Percentiles rank a stretch among this genome's conserved stretches.
phyloP scores from a whole-genome alignment of 2,113 vertebrate species.

The Pogonocichla stellata region DNA sequence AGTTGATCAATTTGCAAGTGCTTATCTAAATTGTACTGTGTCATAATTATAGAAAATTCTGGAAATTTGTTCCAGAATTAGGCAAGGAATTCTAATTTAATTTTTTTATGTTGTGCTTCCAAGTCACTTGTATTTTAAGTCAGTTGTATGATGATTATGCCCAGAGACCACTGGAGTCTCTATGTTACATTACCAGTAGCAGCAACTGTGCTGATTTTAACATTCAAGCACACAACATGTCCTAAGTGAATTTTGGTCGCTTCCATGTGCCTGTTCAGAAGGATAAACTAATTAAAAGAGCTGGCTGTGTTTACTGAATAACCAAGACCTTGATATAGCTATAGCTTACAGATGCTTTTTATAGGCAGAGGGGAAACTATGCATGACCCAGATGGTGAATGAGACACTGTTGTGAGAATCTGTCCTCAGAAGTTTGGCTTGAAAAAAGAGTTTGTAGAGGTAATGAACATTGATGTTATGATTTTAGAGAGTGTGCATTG shows the following conservation, averaged over 20 bases:
- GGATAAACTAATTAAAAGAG: neutral
- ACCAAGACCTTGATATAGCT: neutral
- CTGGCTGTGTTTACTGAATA: neutral
- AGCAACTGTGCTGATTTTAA: neutral
- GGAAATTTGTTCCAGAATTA: neutral
- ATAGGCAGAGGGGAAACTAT: neutral
- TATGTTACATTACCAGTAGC: neutral
- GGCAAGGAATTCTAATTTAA: neutral
- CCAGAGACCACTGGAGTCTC: neutral
- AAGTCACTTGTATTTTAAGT: neutral
- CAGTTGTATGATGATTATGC: neutral
- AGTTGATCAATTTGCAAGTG: neutral
- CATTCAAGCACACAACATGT: neutral
- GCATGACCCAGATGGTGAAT: neutral
- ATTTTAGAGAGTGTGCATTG: neutral
- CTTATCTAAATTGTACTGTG: neutral
- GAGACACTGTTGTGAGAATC: neutral
- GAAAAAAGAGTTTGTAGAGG: neutral
- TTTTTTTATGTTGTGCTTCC: neutral
- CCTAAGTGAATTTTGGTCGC: neutral
- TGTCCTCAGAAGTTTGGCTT: neutral
- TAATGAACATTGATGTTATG: neutral
- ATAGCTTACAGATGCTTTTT: neutral
- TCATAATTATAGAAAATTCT: neutral
- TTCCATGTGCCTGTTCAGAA: neutral